These are phyloP conservation scores for Ia io DNA, from an alignment of 2,113 vertebrate genomes.

Conservation along the genomic window DNA sequence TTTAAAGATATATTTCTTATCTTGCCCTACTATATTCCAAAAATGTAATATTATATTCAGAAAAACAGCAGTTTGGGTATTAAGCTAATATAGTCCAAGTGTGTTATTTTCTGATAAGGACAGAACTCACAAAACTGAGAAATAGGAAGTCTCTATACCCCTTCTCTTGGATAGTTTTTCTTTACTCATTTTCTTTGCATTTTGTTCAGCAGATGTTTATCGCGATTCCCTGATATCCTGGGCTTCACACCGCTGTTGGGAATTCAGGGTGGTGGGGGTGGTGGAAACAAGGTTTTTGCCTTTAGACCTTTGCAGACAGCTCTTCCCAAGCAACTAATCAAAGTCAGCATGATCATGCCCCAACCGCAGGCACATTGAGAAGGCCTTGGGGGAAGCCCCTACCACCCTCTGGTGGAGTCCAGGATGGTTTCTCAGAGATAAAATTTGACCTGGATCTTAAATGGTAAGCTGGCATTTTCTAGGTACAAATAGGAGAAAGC, in stretches of 20 bases:
- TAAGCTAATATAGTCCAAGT: not conserved
- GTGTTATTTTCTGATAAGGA: not conserved
- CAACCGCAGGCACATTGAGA: not conserved
- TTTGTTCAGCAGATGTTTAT: not conserved
- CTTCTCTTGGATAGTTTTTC: not conserved
- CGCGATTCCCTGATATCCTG: not conserved
- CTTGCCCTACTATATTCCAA: not conserved
- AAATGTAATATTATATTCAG: not conserved
- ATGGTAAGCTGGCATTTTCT: not conserved
- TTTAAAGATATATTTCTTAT: not conserved
- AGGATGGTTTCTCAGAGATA: not conserved
- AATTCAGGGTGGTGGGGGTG: not conserved
- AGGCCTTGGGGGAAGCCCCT: not conserved
- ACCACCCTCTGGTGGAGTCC: accelerated
- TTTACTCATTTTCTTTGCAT: not conserved
- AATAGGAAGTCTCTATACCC: not conserved
- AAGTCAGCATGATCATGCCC: not conserved
- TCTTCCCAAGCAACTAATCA: not conserved
- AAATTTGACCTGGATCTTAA: not conserved
- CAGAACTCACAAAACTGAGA: not conserved
- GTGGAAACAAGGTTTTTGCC: not conserved
- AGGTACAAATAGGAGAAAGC: not conserved
- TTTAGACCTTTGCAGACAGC: not conserved
- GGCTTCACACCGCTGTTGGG: not conserved
- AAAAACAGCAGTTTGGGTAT: not conserved